These are phyloP conservation scores for Aphyosemion australe DNA, from an alignment of 2,113 vertebrate genomes.

Conservation along the genomic window DNA sequence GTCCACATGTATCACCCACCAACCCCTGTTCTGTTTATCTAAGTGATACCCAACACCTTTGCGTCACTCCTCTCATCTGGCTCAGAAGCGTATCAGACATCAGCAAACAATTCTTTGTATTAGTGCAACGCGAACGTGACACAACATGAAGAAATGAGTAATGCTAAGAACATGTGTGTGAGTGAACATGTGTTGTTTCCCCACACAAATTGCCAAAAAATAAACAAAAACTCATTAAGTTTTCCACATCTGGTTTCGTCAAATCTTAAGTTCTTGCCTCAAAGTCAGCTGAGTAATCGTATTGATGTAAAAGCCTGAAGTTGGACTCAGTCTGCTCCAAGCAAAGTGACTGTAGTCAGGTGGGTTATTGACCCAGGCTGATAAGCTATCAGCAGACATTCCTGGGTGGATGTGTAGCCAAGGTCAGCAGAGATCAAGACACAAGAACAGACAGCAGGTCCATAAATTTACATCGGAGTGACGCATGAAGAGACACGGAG, in stretches of 20 bases:
- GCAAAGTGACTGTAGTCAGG: constrained; percentile 49
- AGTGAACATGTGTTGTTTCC: neutral
- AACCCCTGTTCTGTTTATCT: constrained; percentile 25
- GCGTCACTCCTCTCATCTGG: constrained; percentile 48
- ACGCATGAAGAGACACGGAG: constrained; percentile 39
- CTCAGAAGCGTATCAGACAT: constrained; percentile 33
- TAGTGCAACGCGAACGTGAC: constrained; percentile 3
- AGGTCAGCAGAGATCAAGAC: constrained; percentile 46
- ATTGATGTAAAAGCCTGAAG: neutral
- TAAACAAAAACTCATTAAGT: neutral
- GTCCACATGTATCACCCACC: neutral
- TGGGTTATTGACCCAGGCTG: constrained; percentile 47
- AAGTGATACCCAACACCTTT: constrained; percentile 46
- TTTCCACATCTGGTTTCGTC: neutral
- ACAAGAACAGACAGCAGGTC: constrained; percentile 20
- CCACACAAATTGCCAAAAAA: neutral
- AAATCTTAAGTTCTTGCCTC: neutral
- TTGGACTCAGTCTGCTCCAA: constrained; percentile 9
- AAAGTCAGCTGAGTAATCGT: constrained; percentile 11
- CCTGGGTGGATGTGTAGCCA: constrained; percentile 42
- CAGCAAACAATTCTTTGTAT: constrained; percentile 42
- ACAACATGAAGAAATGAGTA: constrained; percentile 11
- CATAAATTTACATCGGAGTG: constrained; percentile 39
- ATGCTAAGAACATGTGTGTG: neutral
- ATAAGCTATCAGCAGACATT: constrained; percentile 66